phyloP scores from a whole-genome alignment of 2,888 invertebrate genomes.

The Diaprepes abbreviatus region DNA sequence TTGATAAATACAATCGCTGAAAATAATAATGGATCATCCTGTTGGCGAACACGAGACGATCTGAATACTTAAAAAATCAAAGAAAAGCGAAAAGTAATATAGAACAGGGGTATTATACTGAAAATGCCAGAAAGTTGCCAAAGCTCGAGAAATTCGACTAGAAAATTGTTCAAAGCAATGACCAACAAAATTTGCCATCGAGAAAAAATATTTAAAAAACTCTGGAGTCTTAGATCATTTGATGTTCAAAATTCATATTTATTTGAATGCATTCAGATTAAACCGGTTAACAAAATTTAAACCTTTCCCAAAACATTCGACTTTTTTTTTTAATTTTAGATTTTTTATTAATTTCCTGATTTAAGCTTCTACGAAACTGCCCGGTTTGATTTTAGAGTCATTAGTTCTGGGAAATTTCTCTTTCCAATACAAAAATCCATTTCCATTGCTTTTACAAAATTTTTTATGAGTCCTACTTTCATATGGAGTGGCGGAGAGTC shows the following conservation, averaged over 20 bases:
- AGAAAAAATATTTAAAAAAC: background rate
- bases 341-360: too few species aligned
- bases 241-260: slow-evolving; percentile 9
- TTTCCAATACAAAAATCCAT: too few species aligned
- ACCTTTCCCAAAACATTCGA: too few species aligned
- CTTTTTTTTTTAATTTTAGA: too few species aligned
- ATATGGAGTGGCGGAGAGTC: too few species aligned
- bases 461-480: too few species aligned
- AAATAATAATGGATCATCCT: background rate
- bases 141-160: background rate
- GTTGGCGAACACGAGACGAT: background rate
- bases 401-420: too few species aligned
- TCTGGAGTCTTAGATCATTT: slow-evolving; percentile 6
- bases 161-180: background rate
- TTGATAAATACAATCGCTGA: background rate
- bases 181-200: background rate
- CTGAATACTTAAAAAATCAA: slow-evolving; percentile 5
- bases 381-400: too few species aligned
- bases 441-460: too few species aligned
- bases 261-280: slow-evolving; percentile 3
- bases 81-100: background rate
- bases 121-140: background rate
- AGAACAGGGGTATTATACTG: background rate
- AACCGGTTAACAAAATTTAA: too few species aligned
- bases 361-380: too few species aligned